Conservation (phyloP, 2,797 vertebrate genomes). For the Chelon labrosus region DNA sequence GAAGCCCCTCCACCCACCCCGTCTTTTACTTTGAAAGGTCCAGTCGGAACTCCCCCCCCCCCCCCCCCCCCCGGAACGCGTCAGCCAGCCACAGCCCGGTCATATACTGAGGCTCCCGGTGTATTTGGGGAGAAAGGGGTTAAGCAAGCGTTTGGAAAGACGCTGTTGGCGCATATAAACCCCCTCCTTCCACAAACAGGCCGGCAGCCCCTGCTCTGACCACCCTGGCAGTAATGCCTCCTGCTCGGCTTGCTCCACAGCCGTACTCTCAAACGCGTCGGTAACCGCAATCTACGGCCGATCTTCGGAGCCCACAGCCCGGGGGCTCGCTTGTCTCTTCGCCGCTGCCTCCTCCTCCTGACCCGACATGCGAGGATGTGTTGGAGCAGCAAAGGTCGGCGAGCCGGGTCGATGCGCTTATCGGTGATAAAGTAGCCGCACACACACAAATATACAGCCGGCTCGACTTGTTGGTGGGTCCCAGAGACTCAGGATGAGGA, state of each 20-base stretch:
- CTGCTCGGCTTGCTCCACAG: neutral
- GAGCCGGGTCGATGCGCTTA: conserved; percentile 48
- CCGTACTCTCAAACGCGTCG: neutral
- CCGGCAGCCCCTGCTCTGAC: conserved; percentile 39
- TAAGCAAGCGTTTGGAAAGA: conserved; percentile 54
- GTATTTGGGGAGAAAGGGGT: conserved; percentile 55
- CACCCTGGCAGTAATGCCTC: neutral
- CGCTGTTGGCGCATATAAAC: conserved; percentile 20
- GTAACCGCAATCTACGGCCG: neutral
- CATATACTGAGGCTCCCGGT: neutral
- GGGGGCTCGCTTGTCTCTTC: conserved; percentile 1
- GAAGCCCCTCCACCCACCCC: too few relatives aligned
- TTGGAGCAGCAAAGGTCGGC: conserved; percentile 45
- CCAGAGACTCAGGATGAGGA: conserved; percentile 84
- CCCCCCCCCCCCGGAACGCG: too few relatives aligned
- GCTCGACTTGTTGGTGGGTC: conserved; percentile 24
- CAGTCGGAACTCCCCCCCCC: conserved; percentile 35
- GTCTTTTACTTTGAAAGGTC: conserved; percentile 25
- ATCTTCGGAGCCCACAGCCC: neutral
- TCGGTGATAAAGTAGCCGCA: conserved; percentile 57
- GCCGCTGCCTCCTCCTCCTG: conserved; percentile 9
- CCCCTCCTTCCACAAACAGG: conserved; percentile 22
- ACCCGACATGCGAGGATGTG: conserved; percentile 64
- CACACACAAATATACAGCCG: neutral
- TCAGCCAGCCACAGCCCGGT: neutral